phyloP scores from a whole-genome alignment of 2,113 vertebrate genomes.

The Lophochroa leadbeateri region DNA sequence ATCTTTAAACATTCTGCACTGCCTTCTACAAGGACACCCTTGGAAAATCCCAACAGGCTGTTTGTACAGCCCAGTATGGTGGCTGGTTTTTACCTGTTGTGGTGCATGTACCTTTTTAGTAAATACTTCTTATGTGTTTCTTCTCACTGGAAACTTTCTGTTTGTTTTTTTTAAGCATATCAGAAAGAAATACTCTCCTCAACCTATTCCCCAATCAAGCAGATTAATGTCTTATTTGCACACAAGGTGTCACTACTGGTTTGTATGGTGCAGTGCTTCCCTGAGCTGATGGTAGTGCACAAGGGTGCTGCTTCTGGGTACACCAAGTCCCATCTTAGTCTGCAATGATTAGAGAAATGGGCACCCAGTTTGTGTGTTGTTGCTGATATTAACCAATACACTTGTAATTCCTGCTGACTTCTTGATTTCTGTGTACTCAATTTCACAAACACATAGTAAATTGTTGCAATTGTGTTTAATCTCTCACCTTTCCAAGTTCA shows the following conservation, averaged over 20 bases:
- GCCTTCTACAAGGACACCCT: neutral
- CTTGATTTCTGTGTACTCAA: neutral
- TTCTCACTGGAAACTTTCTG: neutral
- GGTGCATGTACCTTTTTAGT: neutral
- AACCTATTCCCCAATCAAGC: neutral
- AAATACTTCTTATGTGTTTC: rapidly evolving
- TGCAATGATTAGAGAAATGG: neutral
- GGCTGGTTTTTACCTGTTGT: neutral
- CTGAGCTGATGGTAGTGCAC: neutral
- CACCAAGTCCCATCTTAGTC: neutral
- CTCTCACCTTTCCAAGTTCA: neutral
- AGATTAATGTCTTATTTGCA: neutral
- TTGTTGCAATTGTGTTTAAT: neutral
- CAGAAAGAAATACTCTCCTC: neutral
- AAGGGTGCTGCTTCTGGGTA: neutral
- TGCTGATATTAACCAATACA: neutral
- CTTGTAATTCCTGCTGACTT: neutral
- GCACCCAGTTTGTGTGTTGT: neutral
- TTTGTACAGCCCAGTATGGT: neutral
- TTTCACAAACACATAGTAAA: neutral
- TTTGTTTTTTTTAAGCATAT: neutral
- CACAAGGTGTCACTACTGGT: neutral
- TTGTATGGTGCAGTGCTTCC: neutral
- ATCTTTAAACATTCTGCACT: neutral
- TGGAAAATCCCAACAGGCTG: neutral